A percentile compares a stretch with the other conserved stretches of the same genome.
Conservation (phyloP, 2,113 vertebrate species). For the Otis tarda region DNA sequence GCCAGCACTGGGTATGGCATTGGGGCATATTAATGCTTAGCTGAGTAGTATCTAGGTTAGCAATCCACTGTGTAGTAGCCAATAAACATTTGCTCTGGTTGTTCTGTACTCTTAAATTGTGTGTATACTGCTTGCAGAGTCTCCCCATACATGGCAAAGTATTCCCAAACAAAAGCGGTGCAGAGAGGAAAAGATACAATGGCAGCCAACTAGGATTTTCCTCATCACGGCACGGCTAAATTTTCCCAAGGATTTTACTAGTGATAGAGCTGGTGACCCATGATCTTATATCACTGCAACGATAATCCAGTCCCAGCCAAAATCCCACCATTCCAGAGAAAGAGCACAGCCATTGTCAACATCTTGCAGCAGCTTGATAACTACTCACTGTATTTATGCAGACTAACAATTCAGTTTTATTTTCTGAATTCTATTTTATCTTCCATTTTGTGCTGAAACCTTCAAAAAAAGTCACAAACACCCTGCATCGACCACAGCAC, state of each 20-base stretch:
- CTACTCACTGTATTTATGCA: neutral
- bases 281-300: neutral
- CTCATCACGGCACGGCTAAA: neutral
- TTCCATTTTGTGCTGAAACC: neutral
- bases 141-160: neutral
- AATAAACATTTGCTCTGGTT: slow-evolving; percentile 2
- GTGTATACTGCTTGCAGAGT: neutral
- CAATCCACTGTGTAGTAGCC: neutral
- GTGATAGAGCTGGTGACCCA: neutral
- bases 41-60: neutral
- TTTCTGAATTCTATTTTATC: neutral
- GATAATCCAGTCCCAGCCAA: neutral
- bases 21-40: neutral
- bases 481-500: neutral
- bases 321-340: neutral
- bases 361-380: neutral
- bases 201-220: neutral
- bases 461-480: neutral
- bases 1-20: neutral
- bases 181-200: neutral
- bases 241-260: neutral
- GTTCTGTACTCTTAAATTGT: neutral
- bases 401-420: neutral
- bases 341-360: neutral
- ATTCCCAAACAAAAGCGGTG: neutral